These are phyloP conservation scores for Cyprinodon brontotheroides DNA, from an alignment of 2,113 vertebrate genomes.

Conservation along the genomic window DNA sequence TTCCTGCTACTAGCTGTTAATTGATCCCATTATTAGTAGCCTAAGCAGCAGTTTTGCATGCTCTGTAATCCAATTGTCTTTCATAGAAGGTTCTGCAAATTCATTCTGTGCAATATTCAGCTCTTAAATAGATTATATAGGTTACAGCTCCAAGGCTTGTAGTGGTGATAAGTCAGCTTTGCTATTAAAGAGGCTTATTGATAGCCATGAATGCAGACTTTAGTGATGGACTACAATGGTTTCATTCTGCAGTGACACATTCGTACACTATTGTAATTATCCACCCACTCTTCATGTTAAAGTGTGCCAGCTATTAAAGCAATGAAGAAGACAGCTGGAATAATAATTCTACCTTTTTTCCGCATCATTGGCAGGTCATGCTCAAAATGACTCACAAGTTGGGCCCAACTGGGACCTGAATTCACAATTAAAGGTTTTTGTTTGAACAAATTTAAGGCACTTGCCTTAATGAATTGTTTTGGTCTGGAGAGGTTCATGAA, in stretches of 20 bases:
- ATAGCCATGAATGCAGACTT: no score
- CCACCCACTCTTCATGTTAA: constrained; percentile 21
- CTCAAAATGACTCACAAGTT: constrained; percentile 18
- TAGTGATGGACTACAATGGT: constrained; percentile 58
- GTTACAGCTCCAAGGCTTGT: neutral
- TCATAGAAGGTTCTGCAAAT: constrained; percentile 10
- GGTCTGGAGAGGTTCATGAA: neutral
- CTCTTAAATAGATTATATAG: constrained; percentile 17
- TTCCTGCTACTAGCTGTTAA: neutral
- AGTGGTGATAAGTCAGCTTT: constrained; percentile 3
- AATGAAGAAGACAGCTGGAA: constrained; percentile 52
- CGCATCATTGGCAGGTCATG: constrained; percentile 6
- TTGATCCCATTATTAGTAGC: neutral
- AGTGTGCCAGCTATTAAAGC: constrained; percentile 57
- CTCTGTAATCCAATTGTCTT: constrained; percentile 35
- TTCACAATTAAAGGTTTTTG: constrained; percentile 12
- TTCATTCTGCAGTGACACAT: constrained; percentile 46
- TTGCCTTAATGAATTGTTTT: neutral
- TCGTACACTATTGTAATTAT: constrained; percentile 65
- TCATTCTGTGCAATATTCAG: constrained; percentile 8
- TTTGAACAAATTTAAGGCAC: constrained; percentile 2
- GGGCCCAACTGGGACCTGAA: neutral
- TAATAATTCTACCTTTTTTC: constrained; percentile 27
- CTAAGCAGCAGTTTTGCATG: neutral
- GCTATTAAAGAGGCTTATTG: constrained; percentile 58